Evolutionary conservation across 2,888 invertebrate species (phyloP).

Genomic region (Habrosyne pyritoides): DNA sequence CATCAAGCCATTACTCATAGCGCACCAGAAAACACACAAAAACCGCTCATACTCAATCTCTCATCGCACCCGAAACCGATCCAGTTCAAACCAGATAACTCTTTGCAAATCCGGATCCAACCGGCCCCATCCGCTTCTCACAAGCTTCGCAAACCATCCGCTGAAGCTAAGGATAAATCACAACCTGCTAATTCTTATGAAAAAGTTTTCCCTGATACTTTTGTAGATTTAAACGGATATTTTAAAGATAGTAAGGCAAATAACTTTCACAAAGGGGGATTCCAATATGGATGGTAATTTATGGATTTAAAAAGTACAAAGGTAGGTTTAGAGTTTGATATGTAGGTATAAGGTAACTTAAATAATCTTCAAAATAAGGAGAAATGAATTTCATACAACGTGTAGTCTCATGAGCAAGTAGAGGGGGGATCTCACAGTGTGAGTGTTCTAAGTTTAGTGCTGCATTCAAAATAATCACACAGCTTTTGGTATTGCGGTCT

Average conservation of each 20-base stretch:
- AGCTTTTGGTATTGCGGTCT: too few relatives aligned
- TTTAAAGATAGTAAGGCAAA: constrained; percentile 28
- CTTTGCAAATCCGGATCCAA: constrained; percentile 25
- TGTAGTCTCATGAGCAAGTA: too few relatives aligned
- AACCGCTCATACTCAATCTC: constrained; percentile 34
- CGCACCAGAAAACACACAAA: constrained; percentile 21
- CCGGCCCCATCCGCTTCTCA: constrained; percentile 27
- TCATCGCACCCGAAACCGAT: constrained; percentile 33
- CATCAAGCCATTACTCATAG: constrained; percentile 12
- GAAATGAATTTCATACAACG: too few relatives aligned
- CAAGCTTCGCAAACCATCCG: constrained; percentile 14
- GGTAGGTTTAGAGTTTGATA: constrained; percentile 23
- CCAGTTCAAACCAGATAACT: constrained; percentile 25
- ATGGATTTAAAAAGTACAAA: constrained; percentile 11
- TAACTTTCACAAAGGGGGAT: constrained; percentile 23
- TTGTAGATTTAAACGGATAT: constrained; percentile 44
- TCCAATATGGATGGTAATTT: constrained; percentile 36
- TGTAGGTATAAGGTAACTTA: neutral
- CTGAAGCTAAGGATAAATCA: constrained; percentile 24
- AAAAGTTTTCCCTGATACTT: constrained; percentile 38
- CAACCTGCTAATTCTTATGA: constrained; percentile 26
- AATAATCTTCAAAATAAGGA: neutral
- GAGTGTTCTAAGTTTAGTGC: too few relatives aligned
- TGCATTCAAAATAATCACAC: too few relatives aligned
- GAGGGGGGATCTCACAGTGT: too few relatives aligned